These are phyloP conservation scores for Cheilosia variabilis DNA, from an alignment of 2,888 invertebrate genomes.

Conservation along the genomic window DNA sequence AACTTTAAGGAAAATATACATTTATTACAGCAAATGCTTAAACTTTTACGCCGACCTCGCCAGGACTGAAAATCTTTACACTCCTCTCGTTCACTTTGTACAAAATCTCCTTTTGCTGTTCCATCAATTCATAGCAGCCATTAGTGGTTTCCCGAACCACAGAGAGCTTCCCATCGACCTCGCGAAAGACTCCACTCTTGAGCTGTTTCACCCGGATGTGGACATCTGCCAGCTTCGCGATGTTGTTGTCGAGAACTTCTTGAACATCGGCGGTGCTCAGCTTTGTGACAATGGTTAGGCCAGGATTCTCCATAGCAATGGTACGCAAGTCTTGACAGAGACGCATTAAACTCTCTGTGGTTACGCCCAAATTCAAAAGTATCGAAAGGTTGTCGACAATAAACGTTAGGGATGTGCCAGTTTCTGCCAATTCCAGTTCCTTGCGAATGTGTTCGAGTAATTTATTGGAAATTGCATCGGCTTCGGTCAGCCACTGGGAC, in stretches of 20 bases:
- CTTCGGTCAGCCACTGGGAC: constrained; percentile 81
- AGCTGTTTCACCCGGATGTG: constrained; percentile 87
- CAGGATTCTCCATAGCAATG: constrained; percentile 79
- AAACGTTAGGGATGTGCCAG: constrained; percentile 84
- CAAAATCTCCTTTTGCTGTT: constrained; percentile 81
- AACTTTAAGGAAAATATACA: constrained; percentile 56
- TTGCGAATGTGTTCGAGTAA: constrained; percentile 78
- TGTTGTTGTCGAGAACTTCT: constrained; percentile 85
- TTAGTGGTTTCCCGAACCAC: constrained; percentile 78
- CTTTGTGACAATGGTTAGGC: constrained; percentile 86
- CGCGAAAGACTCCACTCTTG: constrained; percentile 89
- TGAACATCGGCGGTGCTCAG: constrained; percentile 86
- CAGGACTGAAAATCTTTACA: constrained; percentile 89
- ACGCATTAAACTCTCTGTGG: constrained; percentile 78
- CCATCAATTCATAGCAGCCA: constrained; percentile 78
- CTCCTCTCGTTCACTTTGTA: constrained; percentile 91
- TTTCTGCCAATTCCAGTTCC: constrained; percentile 75
- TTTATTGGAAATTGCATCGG: constrained; percentile 81
- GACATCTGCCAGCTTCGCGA: constrained; percentile 87
- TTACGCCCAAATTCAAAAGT: constrained; percentile 86
- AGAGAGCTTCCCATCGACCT: constrained; percentile 88
- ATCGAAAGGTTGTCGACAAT: constrained; percentile 90
- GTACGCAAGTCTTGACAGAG: constrained; percentile 79
- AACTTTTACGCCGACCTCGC: constrained; percentile 84
- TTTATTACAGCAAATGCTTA: constrained; percentile 75